Percentiles rank a stretch among this genome's conserved stretches.
phyloP scores from a whole-genome alignment of 1,140 invertebrate species.

The Dufourea novaeangliae region DNA sequence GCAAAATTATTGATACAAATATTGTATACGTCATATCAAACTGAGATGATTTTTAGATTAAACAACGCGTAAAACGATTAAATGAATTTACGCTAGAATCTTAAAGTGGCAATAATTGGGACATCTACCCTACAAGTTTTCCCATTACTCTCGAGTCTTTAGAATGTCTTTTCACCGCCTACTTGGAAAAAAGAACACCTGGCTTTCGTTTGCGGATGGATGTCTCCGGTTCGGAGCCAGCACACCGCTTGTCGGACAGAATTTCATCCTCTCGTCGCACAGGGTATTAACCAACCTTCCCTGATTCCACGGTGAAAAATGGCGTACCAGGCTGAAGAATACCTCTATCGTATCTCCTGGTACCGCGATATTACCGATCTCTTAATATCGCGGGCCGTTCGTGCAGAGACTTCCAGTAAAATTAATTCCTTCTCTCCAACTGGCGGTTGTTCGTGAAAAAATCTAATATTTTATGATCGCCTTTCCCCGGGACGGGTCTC shows the following conservation, averaged over 20 bases:
- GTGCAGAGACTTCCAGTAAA: slow-evolving; percentile 2
- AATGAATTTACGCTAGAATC: no score
- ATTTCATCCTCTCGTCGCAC: neutral
- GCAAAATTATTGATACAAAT: no score
- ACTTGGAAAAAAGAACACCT: slow-evolving; percentile 25
- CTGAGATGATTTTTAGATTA: no score
- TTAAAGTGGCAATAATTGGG: no score
- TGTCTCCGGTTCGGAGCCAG: neutral
- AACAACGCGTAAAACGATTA: no score
- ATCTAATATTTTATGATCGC: slow-evolving; percentile 26
- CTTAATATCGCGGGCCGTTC: neutral
- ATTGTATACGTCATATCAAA: no score
- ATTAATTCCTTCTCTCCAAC: slow-evolving; percentile 14
- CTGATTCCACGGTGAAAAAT: slow-evolving; percentile 9
- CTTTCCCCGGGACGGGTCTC: neutral
- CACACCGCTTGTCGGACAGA: neutral
- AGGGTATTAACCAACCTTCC: neutral
- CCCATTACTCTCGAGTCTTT: neutral
- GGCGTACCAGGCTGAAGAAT: neutral
- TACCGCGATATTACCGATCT: slow-evolving; percentile 4
- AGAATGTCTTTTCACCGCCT: no score
- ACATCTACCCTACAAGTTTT: no score
- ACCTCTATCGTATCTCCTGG: neutral
- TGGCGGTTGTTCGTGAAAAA: neutral
- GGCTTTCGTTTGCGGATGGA: slow-evolving; percentile 16